Base-by-base conservation (phyloP, 2,797 vertebrate species). In the Amniataba percoides region DNA sequence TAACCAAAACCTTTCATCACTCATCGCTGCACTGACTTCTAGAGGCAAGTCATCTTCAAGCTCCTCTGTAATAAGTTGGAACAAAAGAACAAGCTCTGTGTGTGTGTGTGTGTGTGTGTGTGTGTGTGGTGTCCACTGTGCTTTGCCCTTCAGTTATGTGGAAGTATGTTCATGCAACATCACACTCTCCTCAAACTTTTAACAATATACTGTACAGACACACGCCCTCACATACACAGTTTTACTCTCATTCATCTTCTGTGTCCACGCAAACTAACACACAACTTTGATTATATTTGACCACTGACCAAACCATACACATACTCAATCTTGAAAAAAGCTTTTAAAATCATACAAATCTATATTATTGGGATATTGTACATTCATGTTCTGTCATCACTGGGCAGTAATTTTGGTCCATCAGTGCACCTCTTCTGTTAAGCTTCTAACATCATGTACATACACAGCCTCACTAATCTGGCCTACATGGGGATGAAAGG, bases 1-100 rank as follows among this genome's bases (percentile, higher is more conserved):
- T 71, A 69, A 40, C 58, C 9, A 49, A 71, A 63, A 79, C 43
- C 13, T 81, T 65, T 85, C 40, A 84, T 81, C 45, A 46, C 25
- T 68, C 48, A 78, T 60, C 68, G 46, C 15, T 69, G 27, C 46
- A 68, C 48, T 45, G 40, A 79, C 25, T 55, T 70, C 43, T 25
- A 6, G 18, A 63, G 19, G 42, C 27, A 77, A 76, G 53, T 65
- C 31, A 61, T 59, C 19, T 58, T 42, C 25, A 53, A 68, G 56
- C 15, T 53, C 18, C 34, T 72, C 53, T 77, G 52, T 68, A 72
- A 63, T 58, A 46, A 51, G 57, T 34, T 53, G 23, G 18, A 71
- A 60, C 64, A 79, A 81, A 81, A 48, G 21, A 69, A 71, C 63
- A 49, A 45, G 19, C 7, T 68, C 0, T 48, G 31, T 19, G 5